phyloP scores from a whole-genome alignment of 1,140 invertebrate genomes.

The Euura lappo region DNA sequence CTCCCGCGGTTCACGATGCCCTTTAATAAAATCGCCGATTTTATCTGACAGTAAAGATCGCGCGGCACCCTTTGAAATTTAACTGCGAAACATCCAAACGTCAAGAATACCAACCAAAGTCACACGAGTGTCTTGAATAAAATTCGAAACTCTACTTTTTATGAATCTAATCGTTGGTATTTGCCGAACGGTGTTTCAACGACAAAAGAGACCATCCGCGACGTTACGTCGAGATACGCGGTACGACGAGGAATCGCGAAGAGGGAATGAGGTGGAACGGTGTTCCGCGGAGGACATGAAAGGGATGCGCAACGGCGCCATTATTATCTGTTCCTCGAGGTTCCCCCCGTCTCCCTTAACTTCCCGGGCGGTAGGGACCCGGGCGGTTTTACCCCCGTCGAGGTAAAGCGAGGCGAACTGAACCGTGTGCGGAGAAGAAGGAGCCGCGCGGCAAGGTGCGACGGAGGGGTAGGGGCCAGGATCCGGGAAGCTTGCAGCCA shows the following conservation, averaged over 20 bases:
- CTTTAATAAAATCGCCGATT: background rate
- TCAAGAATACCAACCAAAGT: too few relatives aligned
- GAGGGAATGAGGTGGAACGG: constrained; percentile 21
- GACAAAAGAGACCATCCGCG: constrained; percentile 4
- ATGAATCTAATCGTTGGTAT: too few relatives aligned
- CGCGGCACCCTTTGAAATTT: background rate
- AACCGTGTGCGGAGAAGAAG: background rate
- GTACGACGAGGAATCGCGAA: background rate
- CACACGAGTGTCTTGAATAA: too few relatives aligned
- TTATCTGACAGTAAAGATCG: background rate
- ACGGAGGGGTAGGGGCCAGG: background rate
- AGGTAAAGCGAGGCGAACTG: background rate
- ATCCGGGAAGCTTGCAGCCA: too few relatives aligned
- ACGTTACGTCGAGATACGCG: background rate
- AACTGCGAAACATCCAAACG: background rate
- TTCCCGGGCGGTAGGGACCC: background rate
- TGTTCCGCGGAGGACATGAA: constrained; percentile 45
- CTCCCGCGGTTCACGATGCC: background rate
- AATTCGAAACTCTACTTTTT: too few relatives aligned
- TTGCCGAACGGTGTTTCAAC: background rate
- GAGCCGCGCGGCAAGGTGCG: constrained; percentile 8
- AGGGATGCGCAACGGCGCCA: constrained; percentile 46
- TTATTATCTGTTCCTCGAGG: constrained; percentile 37
- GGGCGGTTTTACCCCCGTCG: background rate
- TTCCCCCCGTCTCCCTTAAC: background rate